A percentile compares a stretch with the other conserved stretches of the same genome.
Evolutionary conservation across 2,888 invertebrate genomes (phyloP).

Genomic region (Aporophyla lueneburgensis): DNA sequence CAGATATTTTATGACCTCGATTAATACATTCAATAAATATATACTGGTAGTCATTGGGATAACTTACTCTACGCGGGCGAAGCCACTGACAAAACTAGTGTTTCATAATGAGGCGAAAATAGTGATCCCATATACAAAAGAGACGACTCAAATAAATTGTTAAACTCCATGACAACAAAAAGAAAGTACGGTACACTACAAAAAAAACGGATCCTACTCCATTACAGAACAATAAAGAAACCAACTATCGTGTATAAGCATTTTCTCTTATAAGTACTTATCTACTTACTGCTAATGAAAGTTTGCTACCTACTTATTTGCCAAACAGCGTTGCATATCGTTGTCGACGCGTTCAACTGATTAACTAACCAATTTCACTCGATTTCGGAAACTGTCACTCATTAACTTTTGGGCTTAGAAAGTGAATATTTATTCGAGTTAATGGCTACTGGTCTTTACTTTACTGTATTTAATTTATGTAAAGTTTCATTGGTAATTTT

Average conservation of each 20-base stretch:
- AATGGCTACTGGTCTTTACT: slow-evolving; percentile 38
- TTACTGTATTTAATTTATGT: neutral
- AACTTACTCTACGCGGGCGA: no score
- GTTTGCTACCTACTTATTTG: slow-evolving; percentile 59
- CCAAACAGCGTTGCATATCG: slow-evolving; percentile 36
- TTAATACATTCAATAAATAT: no score
- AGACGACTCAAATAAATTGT: neutral
- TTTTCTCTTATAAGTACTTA: slow-evolving; percentile 56
- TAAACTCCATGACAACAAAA: slow-evolving; percentile 21
- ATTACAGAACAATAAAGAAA: slow-evolving; percentile 34
- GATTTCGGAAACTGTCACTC: slow-evolving; percentile 55
- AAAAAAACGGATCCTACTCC: slow-evolving; percentile 17
- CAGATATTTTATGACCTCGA: no score
- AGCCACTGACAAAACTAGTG: no score
- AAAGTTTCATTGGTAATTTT: neutral
- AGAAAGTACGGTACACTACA: slow-evolving; percentile 23
- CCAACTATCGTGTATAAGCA: neutral
- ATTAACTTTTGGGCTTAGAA: slow-evolving; percentile 70
- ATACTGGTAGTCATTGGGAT: no score
- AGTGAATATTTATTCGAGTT: slow-evolving; percentile 62
- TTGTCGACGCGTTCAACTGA: slow-evolving; percentile 37
- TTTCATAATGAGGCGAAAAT: neutral
- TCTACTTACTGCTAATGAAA: slow-evolving; percentile 58
- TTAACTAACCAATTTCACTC: slow-evolving; percentile 71
- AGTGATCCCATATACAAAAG: neutral